Percentiles rank a stretch among this genome's conserved stretches.
Conservation (phyloP, 2,113 vertebrate genomes). For the Brachyhypopomus gauderio region DNA sequence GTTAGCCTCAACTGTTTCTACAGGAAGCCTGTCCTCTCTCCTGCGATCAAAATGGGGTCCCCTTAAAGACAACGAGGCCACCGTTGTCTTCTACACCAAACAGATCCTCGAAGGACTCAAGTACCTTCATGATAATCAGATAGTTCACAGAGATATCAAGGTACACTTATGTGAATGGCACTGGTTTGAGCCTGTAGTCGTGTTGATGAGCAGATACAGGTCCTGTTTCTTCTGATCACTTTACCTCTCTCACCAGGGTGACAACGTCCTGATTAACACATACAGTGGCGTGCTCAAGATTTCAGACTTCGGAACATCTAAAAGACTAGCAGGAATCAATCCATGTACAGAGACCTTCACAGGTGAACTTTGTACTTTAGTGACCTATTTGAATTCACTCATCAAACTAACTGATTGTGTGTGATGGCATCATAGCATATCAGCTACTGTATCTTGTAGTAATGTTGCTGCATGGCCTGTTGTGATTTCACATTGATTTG, state of each 20-base stretch:
- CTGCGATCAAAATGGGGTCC: conserved; percentile 91
- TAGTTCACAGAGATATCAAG: conserved; percentile 93
- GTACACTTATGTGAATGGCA: conserved; percentile 58
- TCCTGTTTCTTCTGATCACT: neutral
- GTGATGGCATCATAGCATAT: neutral
- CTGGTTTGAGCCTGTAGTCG: too few relatives aligned
- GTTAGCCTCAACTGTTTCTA: neutral
- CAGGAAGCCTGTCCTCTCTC: conserved; percentile 89
- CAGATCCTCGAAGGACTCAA: conserved; percentile 88
- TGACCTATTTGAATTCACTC: neutral
- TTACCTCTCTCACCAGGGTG: conserved; percentile 74
- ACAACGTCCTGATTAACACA: conserved; percentile 92
- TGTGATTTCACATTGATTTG: neutral
- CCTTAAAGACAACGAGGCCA: conserved; percentile 89
- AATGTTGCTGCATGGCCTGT: neutral
- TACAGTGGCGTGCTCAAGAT: conserved; percentile 93
- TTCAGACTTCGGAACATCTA: conserved; percentile 93
- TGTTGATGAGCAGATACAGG: neutral
- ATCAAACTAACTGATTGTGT: neutral
- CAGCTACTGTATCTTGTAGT: neutral
- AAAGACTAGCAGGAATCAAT: conserved; percentile 89
- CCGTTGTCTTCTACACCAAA: conserved; percentile 89
- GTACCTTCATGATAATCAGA: conserved; percentile 91
- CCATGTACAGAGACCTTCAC: conserved; percentile 90
- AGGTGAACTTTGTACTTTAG: conserved; percentile 66